Evolutionary conservation across 2,888 invertebrate species (phyloP).

Genomic region (Ditylenchus weischeri): DNA sequence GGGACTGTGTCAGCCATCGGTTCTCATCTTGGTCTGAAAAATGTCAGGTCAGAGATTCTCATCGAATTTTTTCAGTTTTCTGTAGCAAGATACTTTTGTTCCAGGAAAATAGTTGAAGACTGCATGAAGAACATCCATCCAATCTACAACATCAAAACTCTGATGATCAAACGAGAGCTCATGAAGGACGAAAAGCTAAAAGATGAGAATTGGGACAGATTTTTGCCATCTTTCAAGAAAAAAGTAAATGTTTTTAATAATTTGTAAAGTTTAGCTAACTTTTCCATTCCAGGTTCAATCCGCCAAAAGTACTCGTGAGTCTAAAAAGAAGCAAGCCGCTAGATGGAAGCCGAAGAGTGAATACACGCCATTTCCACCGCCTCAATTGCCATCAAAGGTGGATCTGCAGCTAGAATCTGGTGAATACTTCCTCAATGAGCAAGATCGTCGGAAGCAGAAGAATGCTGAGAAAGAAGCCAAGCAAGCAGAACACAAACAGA

Average conservation of each 20-base stretch:
- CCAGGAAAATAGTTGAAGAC: constrained; percentile 78
- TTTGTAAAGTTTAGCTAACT: neutral
- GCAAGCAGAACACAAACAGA: constrained; percentile 31
- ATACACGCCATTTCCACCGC: constrained; percentile 94
- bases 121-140: constrained; percentile 99
- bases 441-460: constrained; percentile 61
- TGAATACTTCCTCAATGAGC: constrained; percentile 83
- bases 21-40: constrained; percentile 77
- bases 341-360: constrained; percentile 83
- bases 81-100: constrained; percentile 13
- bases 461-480: constrained; percentile 16
- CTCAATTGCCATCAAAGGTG: constrained; percentile 84
- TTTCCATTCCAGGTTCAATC: constrained; percentile 44
- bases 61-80: neutral
- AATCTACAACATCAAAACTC: constrained; percentile 85
- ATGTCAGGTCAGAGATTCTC: constrained; percentile 58
- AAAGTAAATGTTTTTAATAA: constrained; percentile 65
- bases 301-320: constrained; percentile 45
- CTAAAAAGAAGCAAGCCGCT: constrained; percentile 56
- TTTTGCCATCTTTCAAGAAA: constrained; percentile 91
- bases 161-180: constrained; percentile 94
- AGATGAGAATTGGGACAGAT: constrained; percentile 91
- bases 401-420: constrained; percentile 90
- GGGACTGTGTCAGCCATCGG: constrained; percentile 95
- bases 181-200: constrained; percentile 85